Base-by-base conservation (phyloP, 2,797 vertebrate genomes). In the Cygnus olor region DNA sequence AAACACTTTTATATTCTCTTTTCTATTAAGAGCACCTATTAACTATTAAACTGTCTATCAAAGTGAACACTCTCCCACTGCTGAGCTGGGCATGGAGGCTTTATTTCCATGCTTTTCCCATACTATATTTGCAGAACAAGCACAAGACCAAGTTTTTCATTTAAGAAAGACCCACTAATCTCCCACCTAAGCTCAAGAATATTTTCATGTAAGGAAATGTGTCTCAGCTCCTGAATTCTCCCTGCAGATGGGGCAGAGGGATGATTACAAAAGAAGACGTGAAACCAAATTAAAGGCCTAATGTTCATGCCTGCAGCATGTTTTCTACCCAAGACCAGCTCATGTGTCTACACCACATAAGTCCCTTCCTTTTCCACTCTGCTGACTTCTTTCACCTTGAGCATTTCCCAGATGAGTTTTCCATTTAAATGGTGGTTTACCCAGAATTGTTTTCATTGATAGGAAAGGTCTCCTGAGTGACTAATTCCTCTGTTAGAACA, bases 1-100 rank as follows among this genome's bases (percentile, higher is more conserved):
- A 69, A 84, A 44, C 34, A 17, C 12, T 18, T 81, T 32, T 69
- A 36, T 11, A 14, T 44, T 3, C 20, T 73, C 18, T 9, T 69
- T 5, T 65, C 5, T 53, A 11, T 66, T 70, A 74, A 45, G 3
- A 84, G 53, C 78, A 65, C 6, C 8, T 42, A 65, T 32, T 10
- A 32, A 34, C 10, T 66, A 30, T 63, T 80, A 53, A 74, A 47
- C 10, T 30, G 7, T 32, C 19, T 47, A 4, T 18, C 54, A 78
- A 10, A 8, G 15, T n/a, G 10, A 90, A 36, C 6, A 5, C 10
- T 80, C 25, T 82, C 47, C 11, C 51, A 88, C 53, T 70, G 13
- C 3, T 14, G 19, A 71, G 17, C 0, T 70, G 42, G 14, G 8
- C 18, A 42, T 21, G 51, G 81, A 73, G 93, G 8, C 0, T 1